Evolutionary conservation across 1,140 invertebrate species (phyloP).

Genomic region (Ceratina calcarata): DNA sequence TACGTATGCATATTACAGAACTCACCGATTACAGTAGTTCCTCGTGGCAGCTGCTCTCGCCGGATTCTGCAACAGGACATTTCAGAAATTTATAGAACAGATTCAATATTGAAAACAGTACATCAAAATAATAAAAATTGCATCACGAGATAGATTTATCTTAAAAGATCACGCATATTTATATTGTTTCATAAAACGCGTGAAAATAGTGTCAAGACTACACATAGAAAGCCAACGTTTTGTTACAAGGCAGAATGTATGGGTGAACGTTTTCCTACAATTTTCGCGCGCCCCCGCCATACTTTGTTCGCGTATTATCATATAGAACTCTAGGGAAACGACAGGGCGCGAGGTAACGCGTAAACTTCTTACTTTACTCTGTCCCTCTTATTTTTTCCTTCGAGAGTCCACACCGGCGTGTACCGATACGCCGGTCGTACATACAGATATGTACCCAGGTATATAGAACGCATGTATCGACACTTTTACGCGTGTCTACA

Average conservation of each 20-base stretch:
- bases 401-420: neutral
- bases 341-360: neutral
- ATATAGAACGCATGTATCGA: conserved; percentile 4
- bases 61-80: conserved; percentile 53
- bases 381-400: conserved; percentile 18
- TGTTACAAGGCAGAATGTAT: neutral
- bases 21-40: neutral
- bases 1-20: neutral
- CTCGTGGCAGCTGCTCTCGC: neutral
- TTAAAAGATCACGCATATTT: too few species aligned
- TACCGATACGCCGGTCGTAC: conserved; percentile 13
- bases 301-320: conserved; percentile 3
- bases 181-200: too few species aligned
- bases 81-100: too few species aligned
- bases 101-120: too few species aligned
- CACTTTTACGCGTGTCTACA: conserved; percentile 12
- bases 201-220: too few species aligned
- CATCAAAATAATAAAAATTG: too few species aligned
- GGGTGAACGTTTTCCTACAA: neutral
- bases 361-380: conserved; percentile 37
- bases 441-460: too few species aligned
- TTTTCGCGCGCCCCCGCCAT: neutral
- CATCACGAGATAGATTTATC: too few species aligned
- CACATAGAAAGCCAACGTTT: neutral
- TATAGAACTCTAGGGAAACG: neutral